Base-by-base conservation (phyloP, 1,140 invertebrate species). In the Aphelenchoides fujianensis region DNA sequence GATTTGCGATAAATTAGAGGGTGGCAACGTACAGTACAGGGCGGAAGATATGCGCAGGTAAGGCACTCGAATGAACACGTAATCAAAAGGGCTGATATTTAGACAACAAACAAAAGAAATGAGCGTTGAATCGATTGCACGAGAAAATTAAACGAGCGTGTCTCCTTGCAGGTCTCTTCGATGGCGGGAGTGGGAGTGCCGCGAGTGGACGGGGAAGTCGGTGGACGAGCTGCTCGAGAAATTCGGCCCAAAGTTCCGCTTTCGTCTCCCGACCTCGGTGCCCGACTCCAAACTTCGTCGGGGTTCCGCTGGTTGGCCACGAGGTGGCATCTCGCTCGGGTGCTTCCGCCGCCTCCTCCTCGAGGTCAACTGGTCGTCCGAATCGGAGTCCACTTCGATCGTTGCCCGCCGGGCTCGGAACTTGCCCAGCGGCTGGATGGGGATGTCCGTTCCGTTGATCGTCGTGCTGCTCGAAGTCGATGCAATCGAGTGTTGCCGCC, bases 401-500 rank as follows among this genome's bases (percentile, higher is more conserved):
- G 55, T 59, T 59, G 55, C 55, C 34, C 55, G 5, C 7, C 55
- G 5, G 55, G 55, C 55, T 30, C 19, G 55, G 34, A 7, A 59
- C 34, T 19, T 59, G 5, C 55, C 55, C 55, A 59, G 12, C 7
- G 55, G 55, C 34, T 59, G 55, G 34, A 59, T 59, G 28, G 55
- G 55, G 34, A 59, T 59, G 19, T 59, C 19, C 55, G 7, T 32
- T 5, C 55, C 55, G 19, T 5, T 7, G 5, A 19, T 19, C 5
- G 55, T 59, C 23, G 55, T 59, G 19, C 55, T 59, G 23, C 55
- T 59, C 19, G 55, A 59, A 59, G 55, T 59, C 23, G 55, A 59
- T 7, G 55, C 55, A 7, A 59, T 59, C 19, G 55, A 59, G 19
- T 5, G 55, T 5, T 59, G 5, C 5, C 55, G 55, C 5, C 55